Conservation (phyloP, 2,113 vertebrate species). For the Lycaon pictus region DNA sequence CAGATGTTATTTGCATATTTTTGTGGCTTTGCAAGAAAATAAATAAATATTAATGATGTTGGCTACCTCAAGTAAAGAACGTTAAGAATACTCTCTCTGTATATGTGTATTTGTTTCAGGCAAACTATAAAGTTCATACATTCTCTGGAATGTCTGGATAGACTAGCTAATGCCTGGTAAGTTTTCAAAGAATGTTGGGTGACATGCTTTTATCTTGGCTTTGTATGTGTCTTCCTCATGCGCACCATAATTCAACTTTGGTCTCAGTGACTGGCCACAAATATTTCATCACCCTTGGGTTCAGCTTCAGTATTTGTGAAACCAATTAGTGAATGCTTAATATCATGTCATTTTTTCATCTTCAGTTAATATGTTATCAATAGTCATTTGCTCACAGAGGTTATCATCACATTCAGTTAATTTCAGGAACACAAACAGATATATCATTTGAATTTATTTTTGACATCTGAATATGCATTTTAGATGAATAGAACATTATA, state of each 20-base stretch:
- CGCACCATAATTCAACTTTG: neutral
- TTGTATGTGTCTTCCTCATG: neutral
- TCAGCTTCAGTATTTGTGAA: neutral
- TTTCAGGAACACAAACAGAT: neutral
- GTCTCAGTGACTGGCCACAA: neutral
- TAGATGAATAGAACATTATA: neutral
- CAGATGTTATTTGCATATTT: slow-evolving; percentile 12
- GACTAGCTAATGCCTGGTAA: neutral
- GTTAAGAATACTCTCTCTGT: neutral
- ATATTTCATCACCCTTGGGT: neutral
- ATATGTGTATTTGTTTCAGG: neutral
- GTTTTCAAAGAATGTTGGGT: neutral
- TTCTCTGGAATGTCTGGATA: neutral
- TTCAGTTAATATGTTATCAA: neutral
- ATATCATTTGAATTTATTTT: slow-evolving; percentile 12
- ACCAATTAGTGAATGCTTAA: neutral
- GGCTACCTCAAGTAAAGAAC: neutral
- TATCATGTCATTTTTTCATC: neutral
- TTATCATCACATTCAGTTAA: neutral
- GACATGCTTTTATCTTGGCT: neutral
- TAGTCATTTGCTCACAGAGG: neutral
- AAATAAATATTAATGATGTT: slow-evolving; percentile 50
- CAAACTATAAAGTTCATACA: neutral
- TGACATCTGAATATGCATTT: neutral
- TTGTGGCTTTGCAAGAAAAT: slow-evolving; percentile 26